Percentiles rank a stretch among this genome's conserved stretches.
Evolutionary conservation across 23 tunicate genomes (phyloP).

Genomic region (Styela plicata): DNA sequence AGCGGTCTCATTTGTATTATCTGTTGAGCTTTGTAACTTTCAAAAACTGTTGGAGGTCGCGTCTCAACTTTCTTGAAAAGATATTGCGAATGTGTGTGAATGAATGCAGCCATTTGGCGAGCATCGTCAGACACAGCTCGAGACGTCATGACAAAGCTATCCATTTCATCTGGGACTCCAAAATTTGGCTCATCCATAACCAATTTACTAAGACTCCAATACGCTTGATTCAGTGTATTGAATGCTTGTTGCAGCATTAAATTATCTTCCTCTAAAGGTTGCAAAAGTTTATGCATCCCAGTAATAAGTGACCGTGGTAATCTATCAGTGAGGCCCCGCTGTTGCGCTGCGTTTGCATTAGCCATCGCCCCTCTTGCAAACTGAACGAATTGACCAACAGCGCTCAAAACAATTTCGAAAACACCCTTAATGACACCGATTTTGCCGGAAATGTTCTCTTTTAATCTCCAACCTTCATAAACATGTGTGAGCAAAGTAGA

Average conservation of each 20-base stretch:
- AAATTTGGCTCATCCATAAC: constrained; percentile 39
- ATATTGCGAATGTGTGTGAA: constrained; percentile 76
- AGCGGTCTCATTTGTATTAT: constrained; percentile 77
- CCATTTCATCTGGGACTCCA: constrained; percentile 61
- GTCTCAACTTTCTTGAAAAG: constrained; percentile 46
- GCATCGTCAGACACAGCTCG: constrained; percentile 91
- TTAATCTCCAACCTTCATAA: constrained; percentile 73
- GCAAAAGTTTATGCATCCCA: constrained; percentile 49
- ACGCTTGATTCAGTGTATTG: constrained; percentile 27
- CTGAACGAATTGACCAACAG: constrained; percentile 51
- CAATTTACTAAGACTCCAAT: constrained; percentile 60
- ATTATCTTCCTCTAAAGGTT: constrained; percentile 81
- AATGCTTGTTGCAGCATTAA: constrained; percentile 73
- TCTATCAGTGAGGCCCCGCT: constrained; percentile 13
- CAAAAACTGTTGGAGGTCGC: background rate
- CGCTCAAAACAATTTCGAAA: constrained; percentile 37
- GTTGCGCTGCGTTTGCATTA: constrained; percentile 38
- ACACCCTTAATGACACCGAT: constrained; percentile 22
- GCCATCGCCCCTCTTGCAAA: constrained; percentile 74
- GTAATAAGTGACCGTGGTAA: constrained; percentile 38
- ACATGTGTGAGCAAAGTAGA: constrained; percentile 70
- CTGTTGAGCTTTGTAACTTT: background rate
- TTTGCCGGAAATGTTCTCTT: constrained; percentile 57
- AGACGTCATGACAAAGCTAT: constrained; percentile 93
- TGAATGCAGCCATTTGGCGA: constrained; percentile 71